Conservation (phyloP, 2,797 vertebrate species). For the Capromys pilorides region DNA sequence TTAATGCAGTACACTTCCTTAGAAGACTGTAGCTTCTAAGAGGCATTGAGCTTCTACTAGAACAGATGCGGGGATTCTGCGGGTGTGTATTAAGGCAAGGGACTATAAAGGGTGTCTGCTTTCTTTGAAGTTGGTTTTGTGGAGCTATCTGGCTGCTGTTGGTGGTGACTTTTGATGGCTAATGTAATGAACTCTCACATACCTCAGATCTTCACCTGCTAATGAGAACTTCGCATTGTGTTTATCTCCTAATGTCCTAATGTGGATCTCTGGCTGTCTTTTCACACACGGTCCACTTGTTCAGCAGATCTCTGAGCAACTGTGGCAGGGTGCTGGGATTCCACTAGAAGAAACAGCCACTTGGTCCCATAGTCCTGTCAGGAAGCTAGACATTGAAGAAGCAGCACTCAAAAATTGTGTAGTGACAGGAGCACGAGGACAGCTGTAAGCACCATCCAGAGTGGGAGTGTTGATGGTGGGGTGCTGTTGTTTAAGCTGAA, state of each 20-base stretch:
- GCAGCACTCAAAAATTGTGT: neutral
- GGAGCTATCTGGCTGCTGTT: neutral
- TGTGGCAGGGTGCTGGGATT: neutral
- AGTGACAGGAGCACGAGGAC: neutral
- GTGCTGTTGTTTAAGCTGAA: neutral
- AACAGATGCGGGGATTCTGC: neutral
- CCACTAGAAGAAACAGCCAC: neutral
- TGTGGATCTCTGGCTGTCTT: neutral
- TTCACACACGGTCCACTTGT: neutral
- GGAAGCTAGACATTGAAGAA: neutral
- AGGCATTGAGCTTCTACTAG: neutral
- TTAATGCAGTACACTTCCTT: neutral
- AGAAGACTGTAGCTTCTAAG: constrained; percentile 39
- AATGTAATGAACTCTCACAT: neutral
- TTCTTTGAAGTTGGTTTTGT: neutral
- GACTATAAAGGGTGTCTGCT: constrained; percentile 9
- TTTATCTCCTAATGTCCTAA: neutral
- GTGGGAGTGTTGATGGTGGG: accelerated
- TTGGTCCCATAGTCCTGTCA: neutral
- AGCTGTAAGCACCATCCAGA: neutral
- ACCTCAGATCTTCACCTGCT: neutral
- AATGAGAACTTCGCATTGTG: neutral
- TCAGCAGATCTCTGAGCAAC: neutral
- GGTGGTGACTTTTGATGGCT: neutral
- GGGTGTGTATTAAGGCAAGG: neutral